Base-by-base conservation (phyloP, 2,888 invertebrate genomes). In the Ichneumoninae sp. region DNA sequence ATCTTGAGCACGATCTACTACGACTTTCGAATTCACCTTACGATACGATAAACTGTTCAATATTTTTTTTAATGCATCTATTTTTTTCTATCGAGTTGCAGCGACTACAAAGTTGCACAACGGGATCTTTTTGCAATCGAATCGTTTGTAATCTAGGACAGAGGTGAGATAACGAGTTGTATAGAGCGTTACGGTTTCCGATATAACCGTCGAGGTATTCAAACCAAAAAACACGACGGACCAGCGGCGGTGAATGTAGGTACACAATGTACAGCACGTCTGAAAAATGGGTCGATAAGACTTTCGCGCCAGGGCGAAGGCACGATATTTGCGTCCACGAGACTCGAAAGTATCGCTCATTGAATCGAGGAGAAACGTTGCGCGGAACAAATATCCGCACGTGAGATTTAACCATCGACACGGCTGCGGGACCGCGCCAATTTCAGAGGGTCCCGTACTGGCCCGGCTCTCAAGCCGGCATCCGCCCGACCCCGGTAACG, bases 281-380 rank as follows among this genome's bases (percentile, higher is more conserved):
- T 22, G 36, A 69, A 69, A 79, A 74, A 69, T 75, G 68, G 81
- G 57, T 75, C 74, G 68, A 69, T 74, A 19, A 60, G 69, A 81
- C 81, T 81, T 81, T 81, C 81, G 81, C 74, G 74, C 33, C 33
- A 57, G 30, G 40, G 30, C 73, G 47, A 80, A 36, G 4, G 70
- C 33, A 66, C 57, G 19, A 57, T 40, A 74, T 75, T 69, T 50
- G 26, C 69, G 47, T 40, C 65, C 30, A 6, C 47, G 81, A 69
- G n/a, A 74, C 71, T 80, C 66, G 79, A 80, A 80, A 80, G 79
- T 80, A 40, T 73, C 40, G 44, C 8, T 52, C 30, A 54, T 73
- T 80, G 40, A 66, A 66, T 36, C 54, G 22, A 26, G 44, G 66
- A 73, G 44, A 54, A 66, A 66, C 57, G 26, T 13, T 47, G 16